Evolutionary conservation across 2,797 vertebrate species (phyloP).

Genomic region (Tragelaphus eurycerus): DNA sequence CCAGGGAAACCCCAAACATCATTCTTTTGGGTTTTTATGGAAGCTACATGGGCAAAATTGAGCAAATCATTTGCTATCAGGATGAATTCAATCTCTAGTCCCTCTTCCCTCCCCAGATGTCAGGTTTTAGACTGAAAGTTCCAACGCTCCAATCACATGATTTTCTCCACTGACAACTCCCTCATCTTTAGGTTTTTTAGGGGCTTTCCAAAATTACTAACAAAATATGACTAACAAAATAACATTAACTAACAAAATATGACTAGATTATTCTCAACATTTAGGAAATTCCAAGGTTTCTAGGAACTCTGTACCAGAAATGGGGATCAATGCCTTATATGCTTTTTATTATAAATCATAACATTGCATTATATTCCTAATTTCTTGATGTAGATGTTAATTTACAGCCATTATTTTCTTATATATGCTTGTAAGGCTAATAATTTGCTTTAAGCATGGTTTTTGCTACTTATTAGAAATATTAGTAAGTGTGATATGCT

Average conservation of each 20-base stretch:
- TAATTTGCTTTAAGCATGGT: not conserved
- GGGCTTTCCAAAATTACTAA: not conserved
- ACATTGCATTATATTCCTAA: not conserved
- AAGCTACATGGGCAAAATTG: not conserved
- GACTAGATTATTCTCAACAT: not conserved
- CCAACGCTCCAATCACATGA: not conserved
- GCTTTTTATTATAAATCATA: not conserved
- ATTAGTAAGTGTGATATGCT: not conserved
- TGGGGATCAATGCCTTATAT: not conserved
- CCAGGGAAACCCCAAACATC: not conserved
- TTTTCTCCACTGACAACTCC: not conserved
- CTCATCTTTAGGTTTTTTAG: not conserved
- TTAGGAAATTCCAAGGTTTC: not conserved
- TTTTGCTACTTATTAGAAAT: not conserved
- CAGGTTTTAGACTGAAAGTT: not conserved
- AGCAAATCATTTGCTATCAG: not conserved
- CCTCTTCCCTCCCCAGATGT: not conserved
- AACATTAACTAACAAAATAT: not conserved
- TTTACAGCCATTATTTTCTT: not conserved
- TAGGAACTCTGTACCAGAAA: not conserved
- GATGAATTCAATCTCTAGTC: not conserved
- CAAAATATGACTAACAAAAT: not conserved
- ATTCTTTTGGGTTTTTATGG: not conserved
- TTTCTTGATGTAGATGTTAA: not conserved
- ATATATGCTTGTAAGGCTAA: not conserved